Percentiles rank a stretch among this genome's conserved stretches.
phyloP scores from a whole-genome alignment of 2,888 invertebrate species.

The Eupithecia tripunctaria region DNA sequence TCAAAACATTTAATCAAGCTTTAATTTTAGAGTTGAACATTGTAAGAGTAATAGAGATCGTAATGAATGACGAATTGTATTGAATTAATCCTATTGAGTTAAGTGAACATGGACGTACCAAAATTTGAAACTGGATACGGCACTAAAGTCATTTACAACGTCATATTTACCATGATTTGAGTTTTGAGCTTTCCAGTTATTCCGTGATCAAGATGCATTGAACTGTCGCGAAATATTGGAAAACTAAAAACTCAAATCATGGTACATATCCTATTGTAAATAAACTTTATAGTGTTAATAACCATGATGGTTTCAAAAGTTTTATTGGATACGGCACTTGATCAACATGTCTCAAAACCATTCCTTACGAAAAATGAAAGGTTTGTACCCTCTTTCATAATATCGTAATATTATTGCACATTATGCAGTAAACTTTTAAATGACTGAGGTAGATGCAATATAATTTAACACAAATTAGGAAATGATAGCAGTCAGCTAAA shows the following conservation, averaged over 20 bases:
- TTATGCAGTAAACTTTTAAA: not conserved
- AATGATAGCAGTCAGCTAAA: not conserved
- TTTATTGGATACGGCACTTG: slow-evolving; percentile 24
- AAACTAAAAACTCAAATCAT: too few species aligned
- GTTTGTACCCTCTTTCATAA: not conserved
- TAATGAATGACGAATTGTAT: slow-evolving; percentile 74
- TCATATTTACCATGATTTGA: too few species aligned
- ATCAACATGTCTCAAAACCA: not conserved
- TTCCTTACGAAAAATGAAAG: not conserved
- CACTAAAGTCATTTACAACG: too few species aligned
- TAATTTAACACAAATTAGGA: not conserved
- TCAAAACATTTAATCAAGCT: slow-evolving; percentile 45
- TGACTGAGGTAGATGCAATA: not conserved
- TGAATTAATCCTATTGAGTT: slow-evolving; percentile 59
- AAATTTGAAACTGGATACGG: slow-evolving; percentile 32
- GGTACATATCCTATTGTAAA: too few species aligned
- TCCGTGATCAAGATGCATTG: too few species aligned
- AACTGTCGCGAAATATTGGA: too few species aligned
- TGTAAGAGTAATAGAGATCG: slow-evolving; percentile 68
- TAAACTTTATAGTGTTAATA: too few species aligned
- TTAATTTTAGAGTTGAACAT: slow-evolving; percentile 61
- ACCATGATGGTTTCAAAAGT: too few species aligned
- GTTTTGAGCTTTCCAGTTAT: too few species aligned
- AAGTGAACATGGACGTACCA: slow-evolving; percentile 48
- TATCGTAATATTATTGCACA: not conserved